Evolutionary conservation across 2,888 invertebrate genomes (phyloP), one percentile per base, ranked within the genome.

Genomic region (Cephus spinipes): DNA sequence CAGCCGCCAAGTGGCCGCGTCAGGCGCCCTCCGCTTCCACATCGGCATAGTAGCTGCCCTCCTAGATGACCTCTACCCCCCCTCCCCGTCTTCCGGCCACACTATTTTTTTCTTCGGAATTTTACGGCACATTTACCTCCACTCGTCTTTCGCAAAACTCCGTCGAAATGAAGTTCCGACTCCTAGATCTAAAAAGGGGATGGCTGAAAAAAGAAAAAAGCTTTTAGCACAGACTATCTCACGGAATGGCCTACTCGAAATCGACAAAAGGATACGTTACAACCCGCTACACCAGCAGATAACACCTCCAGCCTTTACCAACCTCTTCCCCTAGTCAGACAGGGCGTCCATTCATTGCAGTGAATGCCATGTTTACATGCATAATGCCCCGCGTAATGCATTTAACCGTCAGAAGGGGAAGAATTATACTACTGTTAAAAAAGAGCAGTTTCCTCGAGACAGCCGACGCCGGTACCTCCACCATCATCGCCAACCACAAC

Each of bases 371-470:
- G 86, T 86, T 87, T 86, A 86, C 87, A 85, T 86, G 83, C 83
- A 84, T 85, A 87, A 87, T 86, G 81, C 79, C 81, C 73, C 76
- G 80, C 80, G 84, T 87, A 87, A 87, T 86, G 85, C 86, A 84
- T 87, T 87, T 87, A 87, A 80, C 81, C 85, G 79, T 83, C 82
- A 80, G 23, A 35, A 74, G 81, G 81, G 81, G 84, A 87, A 87
- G 86, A 87, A 87, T 86, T 87, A 85, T 84, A 84, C 84, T 78
- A 84, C 85, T 83, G 83, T 87, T 86, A 83, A 85, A 88, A 88
- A 86, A 87, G 87, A 87, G 85, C 85, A 88, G 85, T 84, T 79
- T 74, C 82, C 74, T 81, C 81, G 82, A 80, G 76, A 74, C 40
- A 33, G 71, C 31, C 31, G 12, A 23, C 71, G 15, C 32, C 71